phyloP scores from a whole-genome alignment of 2,888 invertebrate species.

The Adela reaumurella region DNA sequence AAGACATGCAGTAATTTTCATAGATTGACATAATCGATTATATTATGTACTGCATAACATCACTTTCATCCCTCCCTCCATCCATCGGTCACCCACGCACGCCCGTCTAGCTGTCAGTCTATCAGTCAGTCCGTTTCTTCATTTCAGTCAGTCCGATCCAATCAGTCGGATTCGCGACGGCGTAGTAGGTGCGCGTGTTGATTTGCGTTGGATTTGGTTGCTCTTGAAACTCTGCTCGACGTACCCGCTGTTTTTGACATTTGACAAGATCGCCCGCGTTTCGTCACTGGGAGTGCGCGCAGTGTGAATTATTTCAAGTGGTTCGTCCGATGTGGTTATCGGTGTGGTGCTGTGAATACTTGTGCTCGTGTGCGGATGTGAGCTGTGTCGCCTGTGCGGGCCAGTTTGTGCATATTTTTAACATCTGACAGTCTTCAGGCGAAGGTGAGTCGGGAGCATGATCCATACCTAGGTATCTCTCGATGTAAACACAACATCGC shows the following conservation, averaged over 20 bases:
- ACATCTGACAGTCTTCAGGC: slow-evolving; percentile 22
- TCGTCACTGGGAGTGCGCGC: not conserved
- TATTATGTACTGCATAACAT: too few relatives aligned
- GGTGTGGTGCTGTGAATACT: slow-evolving; percentile 51
- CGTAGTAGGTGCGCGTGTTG: not conserved
- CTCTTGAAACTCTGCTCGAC: not conserved
- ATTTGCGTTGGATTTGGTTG: not conserved
- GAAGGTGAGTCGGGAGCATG: slow-evolving; percentile 6
- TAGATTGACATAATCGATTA: too few relatives aligned
- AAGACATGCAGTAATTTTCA: too few relatives aligned
- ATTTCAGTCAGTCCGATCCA: too few relatives aligned
- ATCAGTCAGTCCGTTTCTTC: slow-evolving; percentile 33
- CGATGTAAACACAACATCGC: too few relatives aligned
- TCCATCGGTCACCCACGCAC: not conserved
- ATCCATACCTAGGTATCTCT: too few relatives aligned
- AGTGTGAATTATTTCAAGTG: slow-evolving; percentile 42
- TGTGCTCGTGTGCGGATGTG: slow-evolving; percentile 49
- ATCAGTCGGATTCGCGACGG: not conserved
- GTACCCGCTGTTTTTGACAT: slow-evolving; percentile 46
- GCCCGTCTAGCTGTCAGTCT: slow-evolving; percentile 14
- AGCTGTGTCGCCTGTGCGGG: slow-evolving; percentile 53
- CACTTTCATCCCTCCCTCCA: too few relatives aligned
- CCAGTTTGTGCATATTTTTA: slow-evolving; percentile 49
- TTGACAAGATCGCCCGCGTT: slow-evolving; percentile 46
- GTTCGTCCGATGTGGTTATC: slow-evolving; percentile 40